Evolutionary conservation across 2,888 invertebrate species (phyloP).

Genomic region (Ecliptopera silaceata): DNA sequence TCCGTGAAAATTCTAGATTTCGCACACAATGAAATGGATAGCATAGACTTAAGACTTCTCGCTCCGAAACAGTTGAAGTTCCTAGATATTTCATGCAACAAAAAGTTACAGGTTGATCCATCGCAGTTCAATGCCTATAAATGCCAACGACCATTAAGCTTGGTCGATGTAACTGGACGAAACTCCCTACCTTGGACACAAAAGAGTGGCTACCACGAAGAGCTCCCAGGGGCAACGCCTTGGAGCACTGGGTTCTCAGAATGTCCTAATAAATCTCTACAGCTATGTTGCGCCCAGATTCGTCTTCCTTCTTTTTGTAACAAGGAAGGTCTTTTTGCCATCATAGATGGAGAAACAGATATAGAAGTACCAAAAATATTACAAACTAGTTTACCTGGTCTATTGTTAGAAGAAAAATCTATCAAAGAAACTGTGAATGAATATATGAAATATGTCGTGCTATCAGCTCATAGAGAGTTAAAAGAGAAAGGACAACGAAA

Average conservation of each 20-base stretch:
- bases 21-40: conserved; percentile 92
- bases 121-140: conserved; percentile 91
- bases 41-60: conserved; percentile 88
- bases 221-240: conserved; percentile 83
- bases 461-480: conserved; percentile 90
- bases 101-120: conserved; percentile 91
- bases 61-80: conserved; percentile 93
- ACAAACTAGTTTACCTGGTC: conserved; percentile 89
- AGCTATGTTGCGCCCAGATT: conserved; percentile 90
- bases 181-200: conserved; percentile 86
- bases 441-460: conserved; percentile 92
- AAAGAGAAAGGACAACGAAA: conserved; percentile 89
- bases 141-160: conserved; percentile 90
- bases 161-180: conserved; percentile 93
- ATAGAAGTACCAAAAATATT: conserved; percentile 87
- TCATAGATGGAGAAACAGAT: conserved; percentile 91
- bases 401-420: conserved; percentile 90
- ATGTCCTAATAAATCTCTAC: conserved; percentile 88
- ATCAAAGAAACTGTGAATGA: conserved; percentile 91
- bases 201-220: conserved; percentile 78
- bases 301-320: conserved; percentile 91
- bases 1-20: conserved; percentile 91
- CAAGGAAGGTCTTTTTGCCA: conserved; percentile 91
- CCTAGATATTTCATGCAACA: conserved; percentile 92
- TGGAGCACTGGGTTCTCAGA: conserved; percentile 94